Conservation (phyloP, 2,797 vertebrate species). For the Cossypha polioptera region DNA sequence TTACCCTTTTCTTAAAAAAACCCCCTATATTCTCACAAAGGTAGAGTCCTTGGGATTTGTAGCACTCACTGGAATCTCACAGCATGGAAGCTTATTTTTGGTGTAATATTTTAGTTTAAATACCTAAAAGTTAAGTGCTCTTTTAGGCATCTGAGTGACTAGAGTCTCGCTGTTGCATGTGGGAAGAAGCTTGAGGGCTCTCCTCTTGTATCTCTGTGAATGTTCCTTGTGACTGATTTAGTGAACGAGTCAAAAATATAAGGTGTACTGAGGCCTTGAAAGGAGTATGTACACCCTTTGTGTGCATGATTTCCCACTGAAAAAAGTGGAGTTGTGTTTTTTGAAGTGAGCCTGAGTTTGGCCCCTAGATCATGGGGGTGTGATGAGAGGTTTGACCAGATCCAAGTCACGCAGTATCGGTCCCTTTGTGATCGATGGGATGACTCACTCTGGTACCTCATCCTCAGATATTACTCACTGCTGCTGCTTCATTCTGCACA, state of each 20-base stretch:
- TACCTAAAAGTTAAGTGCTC: not conserved
- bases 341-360: not conserved
- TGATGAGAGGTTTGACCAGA: not conserved
- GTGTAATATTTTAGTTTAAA: not conserved
- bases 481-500: not conserved
- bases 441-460: not conserved
- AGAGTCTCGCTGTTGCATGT: not conserved
- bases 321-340: not conserved
- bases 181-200: not conserved
- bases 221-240: not conserved
- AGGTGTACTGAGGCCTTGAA: not conserved
- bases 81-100: not conserved
- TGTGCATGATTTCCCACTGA: not conserved
- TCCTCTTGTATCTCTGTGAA: not conserved
- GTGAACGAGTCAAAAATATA: not conserved
- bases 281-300: not conserved
- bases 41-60: not conserved
- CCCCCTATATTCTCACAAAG: not conserved
- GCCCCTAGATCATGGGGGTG: rapidly evolving
- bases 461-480: not conserved
- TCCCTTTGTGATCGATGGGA: not conserved
- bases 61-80: not conserved
- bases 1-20: not conserved
- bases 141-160: not conserved
- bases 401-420: rapidly evolving